These are phyloP conservation scores for Oostethus manadensis DNA, from an alignment of 2,113 vertebrate species.

Conservation along the genomic window DNA sequence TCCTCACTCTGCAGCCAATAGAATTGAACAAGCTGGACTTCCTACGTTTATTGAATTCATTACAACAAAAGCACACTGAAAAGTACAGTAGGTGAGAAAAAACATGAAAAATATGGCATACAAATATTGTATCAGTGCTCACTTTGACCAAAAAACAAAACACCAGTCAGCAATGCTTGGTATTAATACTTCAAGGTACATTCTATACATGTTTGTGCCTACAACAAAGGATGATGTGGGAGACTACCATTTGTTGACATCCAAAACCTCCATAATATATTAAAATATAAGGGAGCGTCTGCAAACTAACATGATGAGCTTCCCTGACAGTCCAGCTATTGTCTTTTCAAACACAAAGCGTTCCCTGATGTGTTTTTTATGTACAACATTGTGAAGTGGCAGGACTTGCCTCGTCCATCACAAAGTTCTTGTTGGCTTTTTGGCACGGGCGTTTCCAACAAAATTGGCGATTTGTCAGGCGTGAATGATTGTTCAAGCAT, in stretches of 20 bases:
- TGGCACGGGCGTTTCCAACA: too few relatives aligned
- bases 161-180: not conserved
- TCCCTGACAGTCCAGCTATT: slow-evolving; percentile 55
- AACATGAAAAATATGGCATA: not conserved
- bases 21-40: not conserved
- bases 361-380: slow-evolving; percentile 11
- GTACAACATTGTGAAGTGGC: slow-evolving; percentile 3
- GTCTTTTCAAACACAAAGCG: slow-evolving; percentile 17
- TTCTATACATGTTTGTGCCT: not conserved
- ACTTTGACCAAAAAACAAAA: not conserved
- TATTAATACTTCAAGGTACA: not conserved
- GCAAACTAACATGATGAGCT: slow-evolving; percentile 25
- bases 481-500: slow-evolving; percentile 51
- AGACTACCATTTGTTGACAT: slow-evolving; percentile 15
- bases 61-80: not conserved
- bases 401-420: too few relatives aligned
- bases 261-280: slow-evolving; percentile 56
- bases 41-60: not conserved
- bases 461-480: slow-evolving; percentile 8
- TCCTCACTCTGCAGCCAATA: not conserved
- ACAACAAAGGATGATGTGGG: slow-evolving; percentile 32
- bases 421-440: not conserved
- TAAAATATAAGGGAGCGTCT: slow-evolving; percentile 56
- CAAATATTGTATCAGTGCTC: not conserved
- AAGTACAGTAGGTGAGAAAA: not conserved